phyloP scores from a whole-genome alignment of 2,888 invertebrate genomes.

The Andrena hattorfiana region DNA sequence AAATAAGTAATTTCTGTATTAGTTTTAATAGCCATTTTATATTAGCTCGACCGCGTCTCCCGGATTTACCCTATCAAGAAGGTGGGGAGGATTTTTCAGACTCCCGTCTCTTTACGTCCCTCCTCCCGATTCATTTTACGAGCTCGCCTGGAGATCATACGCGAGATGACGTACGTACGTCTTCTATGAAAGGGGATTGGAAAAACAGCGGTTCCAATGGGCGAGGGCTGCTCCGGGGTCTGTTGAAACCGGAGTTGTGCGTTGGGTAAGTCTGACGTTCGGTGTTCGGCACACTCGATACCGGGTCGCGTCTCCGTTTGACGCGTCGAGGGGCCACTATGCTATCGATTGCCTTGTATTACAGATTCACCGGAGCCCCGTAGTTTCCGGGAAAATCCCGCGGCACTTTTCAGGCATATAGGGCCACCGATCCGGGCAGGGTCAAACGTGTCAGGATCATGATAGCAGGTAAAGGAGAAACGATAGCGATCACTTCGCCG shows the following conservation, averaged over 20 bases:
- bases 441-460: conserved; percentile 47
- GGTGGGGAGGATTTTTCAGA: too few species aligned
- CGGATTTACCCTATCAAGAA: too few species aligned
- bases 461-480: conserved; percentile 43
- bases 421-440: conserved; percentile 19
- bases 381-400: conserved; percentile 36
- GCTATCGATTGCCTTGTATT: conserved; percentile 52
- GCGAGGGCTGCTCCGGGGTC: neutral
- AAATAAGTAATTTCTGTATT: too few species aligned
- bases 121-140: neutral
- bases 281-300: neutral
- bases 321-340: conserved; percentile 19
- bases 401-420: conserved; percentile 40
- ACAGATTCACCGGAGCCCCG: conserved; percentile 44
- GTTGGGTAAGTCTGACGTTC: neutral
- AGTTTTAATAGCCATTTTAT: too few species aligned
- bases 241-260: neutral
- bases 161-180: neutral
- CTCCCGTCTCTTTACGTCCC: too few species aligned
- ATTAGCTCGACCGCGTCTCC: too few species aligned
- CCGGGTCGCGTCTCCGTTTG: conserved; percentile 23
- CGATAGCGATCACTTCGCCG: conserved; percentile 43
- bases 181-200: neutral
- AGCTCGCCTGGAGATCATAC: neutral
- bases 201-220: neutral